Evolutionary conservation across 2,888 invertebrate species (phyloP), one percentile per base, ranked within the genome.

Genomic region (Machimus rusticus): DNA sequence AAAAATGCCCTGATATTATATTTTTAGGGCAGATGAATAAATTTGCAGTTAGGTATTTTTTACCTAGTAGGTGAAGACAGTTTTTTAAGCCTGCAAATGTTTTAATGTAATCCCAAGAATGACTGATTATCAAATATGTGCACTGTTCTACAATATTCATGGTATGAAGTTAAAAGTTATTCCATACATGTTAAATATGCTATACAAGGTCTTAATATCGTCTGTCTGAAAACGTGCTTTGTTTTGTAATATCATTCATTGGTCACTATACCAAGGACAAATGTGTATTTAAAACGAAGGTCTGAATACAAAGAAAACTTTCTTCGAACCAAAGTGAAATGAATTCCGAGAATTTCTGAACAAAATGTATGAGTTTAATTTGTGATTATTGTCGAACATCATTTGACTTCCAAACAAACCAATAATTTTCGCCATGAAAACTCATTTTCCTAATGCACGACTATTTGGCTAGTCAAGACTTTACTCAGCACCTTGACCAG

Each of bases 361-460:
- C 4, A 5, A 23, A 78, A 51, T 51, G 31, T 55, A 79, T 79
- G 79, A 5, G 39, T 46, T 14, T 28, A 51, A 51, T 51, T 51
- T 79, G 31, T 51, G 79, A 28, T 16, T n/a, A 39, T 39, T 37
- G n/a, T 39, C 23, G 9, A 23, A 46, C 28, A 51, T 79, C 28
- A 51, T 79, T 46, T 79, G 79, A 51, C 46, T 79, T 79, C 19
- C 51, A 79, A 79, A 79, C 79, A 79, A 79, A 51, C 16, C 79
- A 79, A 79, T 79, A 79, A 79, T 46, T 46, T 46, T 46, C 51
- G 12, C 79, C 28, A 46, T 43, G 28, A 23, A 79, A 79, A 51
- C 79, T 79, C 23, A 79, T 79, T 79, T 79, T 12, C 19, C 31
- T 79, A 79, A 79, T 79, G 79, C 46, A 28, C 28, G 46, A 43